These are phyloP conservation scores for Chloroceryle amazona DNA, from an alignment of 2,797 vertebrate species.

Conservation along the genomic window DNA sequence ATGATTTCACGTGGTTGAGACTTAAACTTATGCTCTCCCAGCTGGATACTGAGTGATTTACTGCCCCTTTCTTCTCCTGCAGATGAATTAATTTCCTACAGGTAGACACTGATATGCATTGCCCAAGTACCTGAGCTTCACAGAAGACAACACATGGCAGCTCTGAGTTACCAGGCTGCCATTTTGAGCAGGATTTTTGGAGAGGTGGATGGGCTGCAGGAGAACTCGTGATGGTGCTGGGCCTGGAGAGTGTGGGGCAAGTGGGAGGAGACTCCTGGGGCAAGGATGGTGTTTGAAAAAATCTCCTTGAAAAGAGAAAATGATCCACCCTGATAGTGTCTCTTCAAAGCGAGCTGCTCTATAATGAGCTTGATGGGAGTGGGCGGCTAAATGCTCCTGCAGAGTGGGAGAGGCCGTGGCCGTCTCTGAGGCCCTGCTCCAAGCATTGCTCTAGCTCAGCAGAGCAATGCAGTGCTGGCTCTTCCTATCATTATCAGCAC, in stretches of 20 bases:
- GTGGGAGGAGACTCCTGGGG: not conserved
- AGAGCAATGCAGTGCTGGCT: rapidly evolving
- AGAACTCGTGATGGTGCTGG: rapidly evolving
- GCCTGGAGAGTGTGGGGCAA: not conserved
- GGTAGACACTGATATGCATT: not conserved
- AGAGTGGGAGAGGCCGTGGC: not conserved
- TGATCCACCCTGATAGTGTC: not conserved
- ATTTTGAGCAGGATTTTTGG: not conserved
- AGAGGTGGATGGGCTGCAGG: not conserved
- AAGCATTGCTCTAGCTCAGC: not conserved
- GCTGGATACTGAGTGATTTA: conserved; percentile 7
- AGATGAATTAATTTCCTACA: conserved; percentile 19
- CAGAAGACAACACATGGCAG: conserved; percentile 43
- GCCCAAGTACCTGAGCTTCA: not conserved
- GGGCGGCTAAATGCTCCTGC: rapidly evolving
- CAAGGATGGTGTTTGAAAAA: not conserved
- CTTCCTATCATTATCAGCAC: rapidly evolving
- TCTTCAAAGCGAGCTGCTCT: not conserved
- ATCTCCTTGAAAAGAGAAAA: not conserved
- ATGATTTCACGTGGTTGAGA: not conserved
- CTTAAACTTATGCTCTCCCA: not conserved
- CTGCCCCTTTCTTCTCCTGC: not conserved
- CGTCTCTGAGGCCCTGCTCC: not conserved
- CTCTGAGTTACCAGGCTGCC: not conserved
- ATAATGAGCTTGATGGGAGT: not conserved